A percentile compares a stretch with the other conserved stretches of the same genome.
These are phyloP conservation scores for Seriola aureovittata DNA, from an alignment of 2,113 vertebrate species.

Conservation along the genomic window DNA sequence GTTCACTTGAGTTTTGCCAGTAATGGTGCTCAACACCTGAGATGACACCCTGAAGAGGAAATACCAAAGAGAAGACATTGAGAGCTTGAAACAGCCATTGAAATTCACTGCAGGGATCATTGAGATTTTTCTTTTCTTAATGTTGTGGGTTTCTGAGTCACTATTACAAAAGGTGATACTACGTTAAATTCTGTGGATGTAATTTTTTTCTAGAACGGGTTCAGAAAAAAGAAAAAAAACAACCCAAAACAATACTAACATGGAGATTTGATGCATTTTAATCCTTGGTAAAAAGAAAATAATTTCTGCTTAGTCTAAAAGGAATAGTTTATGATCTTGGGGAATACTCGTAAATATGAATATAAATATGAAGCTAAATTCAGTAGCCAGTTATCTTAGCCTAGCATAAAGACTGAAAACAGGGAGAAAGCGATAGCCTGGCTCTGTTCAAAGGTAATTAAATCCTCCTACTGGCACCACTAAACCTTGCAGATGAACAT, in stretches of 20 bases:
- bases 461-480: neutral
- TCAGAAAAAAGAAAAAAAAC: no score
- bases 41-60: neutral
- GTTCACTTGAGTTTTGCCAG: conserved; percentile 28
- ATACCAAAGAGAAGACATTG: neutral
- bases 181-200: no score
- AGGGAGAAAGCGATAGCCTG: no score
- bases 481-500: neutral
- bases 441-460: neutral
- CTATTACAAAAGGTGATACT: no score
- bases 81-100: neutral
- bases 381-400: neutral
- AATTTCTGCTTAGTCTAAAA: no score
- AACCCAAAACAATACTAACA: neutral
- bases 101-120: neutral
- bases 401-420: neutral
- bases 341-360: neutral
- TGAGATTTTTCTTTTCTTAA: no score
- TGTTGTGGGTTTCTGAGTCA: no score
- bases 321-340: neutral
- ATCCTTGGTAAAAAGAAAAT: no score
- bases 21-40: neutral
- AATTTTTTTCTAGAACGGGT: no score
- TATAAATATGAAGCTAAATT: neutral
- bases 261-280: neutral